Evolutionary conservation across 2,888 invertebrate species (phyloP).

Genomic region (Oligia fasciuncula): DNA sequence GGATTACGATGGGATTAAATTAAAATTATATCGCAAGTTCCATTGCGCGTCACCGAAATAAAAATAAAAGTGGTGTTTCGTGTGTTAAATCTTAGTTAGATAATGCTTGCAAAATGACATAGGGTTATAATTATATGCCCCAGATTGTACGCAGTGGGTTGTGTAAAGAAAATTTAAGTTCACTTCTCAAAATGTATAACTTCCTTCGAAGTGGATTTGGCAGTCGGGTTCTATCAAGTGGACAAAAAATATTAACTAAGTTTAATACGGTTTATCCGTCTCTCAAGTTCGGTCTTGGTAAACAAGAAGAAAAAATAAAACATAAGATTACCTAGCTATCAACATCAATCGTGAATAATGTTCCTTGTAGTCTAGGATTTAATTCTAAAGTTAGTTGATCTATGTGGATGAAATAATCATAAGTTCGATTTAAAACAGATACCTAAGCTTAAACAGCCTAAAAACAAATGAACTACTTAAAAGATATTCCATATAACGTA

Average conservation of each 20-base stretch:
- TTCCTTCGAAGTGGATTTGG: neutral
- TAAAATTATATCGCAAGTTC: neutral
- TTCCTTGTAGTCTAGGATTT: neutral
- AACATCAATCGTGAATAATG: neutral
- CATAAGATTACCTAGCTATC: neutral
- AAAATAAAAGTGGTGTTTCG: neutral
- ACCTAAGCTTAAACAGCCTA: neutral
- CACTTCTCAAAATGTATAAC: neutral
- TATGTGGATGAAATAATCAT: neutral
- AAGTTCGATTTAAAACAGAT: neutral
- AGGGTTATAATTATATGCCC: neutral
- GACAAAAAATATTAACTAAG: neutral
- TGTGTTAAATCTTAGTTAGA: neutral
- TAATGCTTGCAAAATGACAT: neutral
- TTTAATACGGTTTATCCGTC: neutral
- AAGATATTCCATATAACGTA: neutral
- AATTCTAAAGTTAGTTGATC: neutral
- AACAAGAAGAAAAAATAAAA: neutral
- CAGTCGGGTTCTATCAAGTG: slow-evolving; percentile 1
- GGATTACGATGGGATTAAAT: neutral
- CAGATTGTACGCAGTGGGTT: neutral
- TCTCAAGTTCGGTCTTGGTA: neutral
- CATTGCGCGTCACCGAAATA: neutral
- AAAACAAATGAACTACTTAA: neutral
- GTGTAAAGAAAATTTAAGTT: neutral